phyloP scores from a whole-genome alignment of 2,888 invertebrate genomes.

The Callyntrura sp. region DNA sequence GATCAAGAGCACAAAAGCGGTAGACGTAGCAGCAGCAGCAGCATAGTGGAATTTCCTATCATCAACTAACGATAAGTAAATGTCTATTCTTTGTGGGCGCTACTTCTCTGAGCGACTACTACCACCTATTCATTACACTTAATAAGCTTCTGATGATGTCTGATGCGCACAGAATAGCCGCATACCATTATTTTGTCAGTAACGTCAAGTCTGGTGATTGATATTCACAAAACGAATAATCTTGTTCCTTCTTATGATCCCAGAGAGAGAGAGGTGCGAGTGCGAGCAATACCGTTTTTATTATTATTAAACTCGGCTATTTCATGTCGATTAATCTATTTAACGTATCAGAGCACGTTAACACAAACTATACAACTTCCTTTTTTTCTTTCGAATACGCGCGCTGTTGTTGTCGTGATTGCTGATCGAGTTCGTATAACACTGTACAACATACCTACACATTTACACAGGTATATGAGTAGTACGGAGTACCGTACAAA shows the following conservation, averaged over 20 bases:
- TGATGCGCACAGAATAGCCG: background rate
- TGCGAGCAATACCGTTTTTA: background rate
- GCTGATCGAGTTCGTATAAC: conserved; percentile 15
- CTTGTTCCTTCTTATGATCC: background rate
- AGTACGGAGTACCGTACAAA: conserved; percentile 39
- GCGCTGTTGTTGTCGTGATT: conserved; percentile 32
- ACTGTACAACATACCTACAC: background rate
- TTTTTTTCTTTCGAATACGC: background rate
- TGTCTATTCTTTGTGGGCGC: no score
- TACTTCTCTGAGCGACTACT: background rate
- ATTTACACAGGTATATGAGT: conserved; percentile 8
- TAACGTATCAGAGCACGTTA: conserved; percentile 35
- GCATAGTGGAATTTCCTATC: background rate
- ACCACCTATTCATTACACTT: background rate
- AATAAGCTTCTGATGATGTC: background rate
- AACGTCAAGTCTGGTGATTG: background rate
- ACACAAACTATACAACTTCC: conserved; percentile 40
- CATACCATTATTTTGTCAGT: conserved; percentile 15
- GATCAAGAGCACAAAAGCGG: conserved; percentile 36
- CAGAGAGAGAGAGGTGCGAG: no score
- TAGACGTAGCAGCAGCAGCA: no score
- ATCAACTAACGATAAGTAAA: background rate
- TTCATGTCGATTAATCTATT: conserved; percentile 51
- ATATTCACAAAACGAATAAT: background rate
- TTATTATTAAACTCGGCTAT: background rate